Conservation (phyloP, 2,888 invertebrate genomes). For the Calameuta filiformis region DNA sequence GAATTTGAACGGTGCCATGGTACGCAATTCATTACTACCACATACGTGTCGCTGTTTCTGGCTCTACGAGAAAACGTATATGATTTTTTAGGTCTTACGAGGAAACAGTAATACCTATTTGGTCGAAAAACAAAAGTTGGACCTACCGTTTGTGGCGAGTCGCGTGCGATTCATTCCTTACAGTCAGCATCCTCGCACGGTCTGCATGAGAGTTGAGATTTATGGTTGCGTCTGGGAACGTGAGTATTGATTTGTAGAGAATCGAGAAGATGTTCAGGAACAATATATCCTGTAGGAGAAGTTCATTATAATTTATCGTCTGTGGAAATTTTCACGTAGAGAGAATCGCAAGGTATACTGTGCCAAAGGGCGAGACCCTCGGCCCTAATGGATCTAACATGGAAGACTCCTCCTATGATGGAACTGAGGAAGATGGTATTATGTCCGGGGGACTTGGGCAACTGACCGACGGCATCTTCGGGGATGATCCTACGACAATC, state of each 20-base stretch:
- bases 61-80: not conserved
- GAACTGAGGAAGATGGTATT: slow-evolving; percentile 68
- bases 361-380: slow-evolving; percentile 74
- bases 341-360: slow-evolving; percentile 75
- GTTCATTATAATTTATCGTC: not conserved
- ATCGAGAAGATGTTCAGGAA: not conserved
- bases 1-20: slow-evolving; percentile 81
- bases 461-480: slow-evolving; percentile 80
- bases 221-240: slow-evolving; percentile 87
- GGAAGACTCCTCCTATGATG: slow-evolving; percentile 86
- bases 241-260: slow-evolving; percentile 64
- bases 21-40: slow-evolving; percentile 61
- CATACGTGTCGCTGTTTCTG: not conserved
- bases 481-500: slow-evolving; percentile 68
- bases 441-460: slow-evolving; percentile 83
- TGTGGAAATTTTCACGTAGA: slow-evolving; percentile 66
- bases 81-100: slow-evolving; percentile 74
- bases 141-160: slow-evolving; percentile 87
- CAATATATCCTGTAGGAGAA: not conserved
- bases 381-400: slow-evolving; percentile 74
- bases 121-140: slow-evolving; percentile 76
- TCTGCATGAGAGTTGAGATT: slow-evolving; percentile 92
- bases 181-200: slow-evolving; percentile 85
- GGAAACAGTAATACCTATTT: slow-evolving; percentile 84
- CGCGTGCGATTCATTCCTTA: slow-evolving; percentile 90